phyloP scores from a whole-genome alignment of 2,797 vertebrate species.

The Alfaro cultratus region DNA sequence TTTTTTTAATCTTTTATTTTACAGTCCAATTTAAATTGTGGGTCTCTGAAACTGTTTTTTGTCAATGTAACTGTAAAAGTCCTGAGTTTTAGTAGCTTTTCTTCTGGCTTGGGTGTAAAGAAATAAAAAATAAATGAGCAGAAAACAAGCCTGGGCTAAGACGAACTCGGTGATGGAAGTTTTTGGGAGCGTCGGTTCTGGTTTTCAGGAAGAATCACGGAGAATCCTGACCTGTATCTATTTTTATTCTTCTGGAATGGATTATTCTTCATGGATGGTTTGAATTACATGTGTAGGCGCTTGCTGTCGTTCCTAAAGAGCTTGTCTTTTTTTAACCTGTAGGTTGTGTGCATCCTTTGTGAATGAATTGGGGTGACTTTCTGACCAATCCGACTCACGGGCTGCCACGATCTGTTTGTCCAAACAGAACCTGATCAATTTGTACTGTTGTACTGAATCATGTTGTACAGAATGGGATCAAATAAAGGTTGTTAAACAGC shows the following conservation, averaged over 20 bases:
- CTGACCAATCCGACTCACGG: slow-evolving; percentile 74
- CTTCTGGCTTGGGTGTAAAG: slow-evolving; percentile 98
- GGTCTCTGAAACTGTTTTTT: slow-evolving; percentile 98
- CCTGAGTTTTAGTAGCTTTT: slow-evolving; percentile 97
- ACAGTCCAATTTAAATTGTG: slow-evolving; percentile 97
- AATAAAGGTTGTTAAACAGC: slow-evolving; percentile 86
- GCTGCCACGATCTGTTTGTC: slow-evolving; percentile 92
- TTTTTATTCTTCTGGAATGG: slow-evolving; percentile 93
- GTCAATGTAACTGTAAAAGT: slow-evolving; percentile 99
- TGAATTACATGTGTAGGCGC: slow-evolving; percentile 91
- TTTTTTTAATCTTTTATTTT: slow-evolving; percentile 87
- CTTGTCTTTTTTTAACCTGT: slow-evolving; percentile 93
- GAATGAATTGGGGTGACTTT: slow-evolving; percentile 76
- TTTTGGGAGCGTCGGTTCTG: slow-evolving; percentile 83
- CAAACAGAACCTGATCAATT: slow-evolving; percentile 83
- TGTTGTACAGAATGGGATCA: slow-evolving; percentile 89
- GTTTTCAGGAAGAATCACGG: slow-evolving; percentile 85
- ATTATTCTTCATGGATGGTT: slow-evolving; percentile 93
- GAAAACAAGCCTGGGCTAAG: slow-evolving; percentile 66
- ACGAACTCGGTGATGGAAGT: slow-evolving; percentile 62
- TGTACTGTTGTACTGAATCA: slow-evolving; percentile 88
- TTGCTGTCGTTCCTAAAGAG: slow-evolving; percentile 95
- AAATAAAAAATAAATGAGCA: slow-evolving; percentile 77
- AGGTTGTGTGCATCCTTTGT: slow-evolving; percentile 88
- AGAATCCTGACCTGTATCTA: slow-evolving; percentile 92